Conservation (phyloP, 2,113 vertebrate genomes). For the Todiramphus chloris region DNA sequence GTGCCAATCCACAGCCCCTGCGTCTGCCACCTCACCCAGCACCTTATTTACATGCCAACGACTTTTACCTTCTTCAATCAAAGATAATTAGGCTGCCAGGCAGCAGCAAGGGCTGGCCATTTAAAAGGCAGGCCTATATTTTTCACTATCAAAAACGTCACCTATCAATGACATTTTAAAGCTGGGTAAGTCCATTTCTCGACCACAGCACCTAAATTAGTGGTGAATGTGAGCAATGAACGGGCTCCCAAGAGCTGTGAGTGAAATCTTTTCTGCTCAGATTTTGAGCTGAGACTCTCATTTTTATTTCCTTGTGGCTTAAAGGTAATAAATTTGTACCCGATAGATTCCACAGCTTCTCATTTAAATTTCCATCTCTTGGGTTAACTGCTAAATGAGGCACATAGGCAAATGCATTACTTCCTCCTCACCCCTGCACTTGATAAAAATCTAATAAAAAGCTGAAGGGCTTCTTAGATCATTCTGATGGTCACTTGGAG, state of each 20-base stretch:
- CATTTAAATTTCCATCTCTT: neutral
- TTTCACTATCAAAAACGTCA: neutral
- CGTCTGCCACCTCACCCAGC: constrained; percentile 32
- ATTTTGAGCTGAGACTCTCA: neutral
- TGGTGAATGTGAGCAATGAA: neutral
- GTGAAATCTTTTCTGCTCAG: neutral
- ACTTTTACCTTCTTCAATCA: neutral
- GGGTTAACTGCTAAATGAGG: neutral
- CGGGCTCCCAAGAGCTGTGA: fast-evolving
- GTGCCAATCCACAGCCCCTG: constrained; percentile 19
- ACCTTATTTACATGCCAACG: neutral
- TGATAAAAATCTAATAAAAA: neutral
- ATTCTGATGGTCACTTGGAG: neutral
- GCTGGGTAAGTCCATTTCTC: neutral
- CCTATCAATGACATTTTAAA: neutral
- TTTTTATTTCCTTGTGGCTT: neutral
- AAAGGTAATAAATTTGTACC: neutral
- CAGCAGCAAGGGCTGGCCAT: neutral
- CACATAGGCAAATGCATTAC: neutral
- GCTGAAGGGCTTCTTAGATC: neutral
- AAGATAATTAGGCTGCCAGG: neutral
- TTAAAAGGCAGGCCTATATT: neutral
- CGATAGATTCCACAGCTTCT: neutral
- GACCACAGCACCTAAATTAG: neutral
- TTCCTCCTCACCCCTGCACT: neutral